A percentile compares a stretch with the other conserved stretches of the same genome.
These are phyloP conservation scores for Leptestheria dahalacensis DNA, from an alignment of 1,140 invertebrate species.

Conservation along the genomic window DNA sequence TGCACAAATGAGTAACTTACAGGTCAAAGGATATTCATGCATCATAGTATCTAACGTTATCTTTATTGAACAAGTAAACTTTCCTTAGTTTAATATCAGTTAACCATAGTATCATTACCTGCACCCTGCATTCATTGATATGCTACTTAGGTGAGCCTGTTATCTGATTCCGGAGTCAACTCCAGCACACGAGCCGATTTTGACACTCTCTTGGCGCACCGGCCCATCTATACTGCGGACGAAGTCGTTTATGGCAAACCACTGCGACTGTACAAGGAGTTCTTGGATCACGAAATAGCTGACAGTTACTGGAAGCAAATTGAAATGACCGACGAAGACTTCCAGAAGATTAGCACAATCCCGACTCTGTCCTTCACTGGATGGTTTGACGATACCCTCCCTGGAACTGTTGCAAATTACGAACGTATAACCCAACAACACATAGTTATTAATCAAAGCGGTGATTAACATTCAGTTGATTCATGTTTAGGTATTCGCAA, in stretches of 20 bases:
- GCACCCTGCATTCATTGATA: too few relatives aligned
- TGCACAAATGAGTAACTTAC: too few relatives aligned
- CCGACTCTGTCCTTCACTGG: neutral
- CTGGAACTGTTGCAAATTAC: neutral
- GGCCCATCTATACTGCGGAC: neutral
- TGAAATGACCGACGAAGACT: neutral
- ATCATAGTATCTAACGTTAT: too few relatives aligned
- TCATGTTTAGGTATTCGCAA: neutral
- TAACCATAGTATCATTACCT: neutral
- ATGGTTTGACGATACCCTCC: neutral
- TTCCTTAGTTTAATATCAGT: neutral
- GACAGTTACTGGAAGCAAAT: neutral
- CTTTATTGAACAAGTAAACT: too few relatives aligned
- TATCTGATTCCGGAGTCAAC: neutral
- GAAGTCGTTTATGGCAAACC: neutral
- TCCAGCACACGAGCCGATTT: neutral
- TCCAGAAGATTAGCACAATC: neutral
- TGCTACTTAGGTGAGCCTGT: neutral
- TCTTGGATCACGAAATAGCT: neutral
- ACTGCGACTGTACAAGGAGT: neutral
- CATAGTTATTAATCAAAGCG: neutral
- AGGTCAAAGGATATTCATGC: too few relatives aligned
- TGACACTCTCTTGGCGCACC: neutral
- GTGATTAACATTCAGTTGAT: neutral
- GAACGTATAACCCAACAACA: neutral